Evolutionary conservation across 64 coral and sea anemone species (phyloP).

Genomic region (Stichodactyla helianthus): DNA sequence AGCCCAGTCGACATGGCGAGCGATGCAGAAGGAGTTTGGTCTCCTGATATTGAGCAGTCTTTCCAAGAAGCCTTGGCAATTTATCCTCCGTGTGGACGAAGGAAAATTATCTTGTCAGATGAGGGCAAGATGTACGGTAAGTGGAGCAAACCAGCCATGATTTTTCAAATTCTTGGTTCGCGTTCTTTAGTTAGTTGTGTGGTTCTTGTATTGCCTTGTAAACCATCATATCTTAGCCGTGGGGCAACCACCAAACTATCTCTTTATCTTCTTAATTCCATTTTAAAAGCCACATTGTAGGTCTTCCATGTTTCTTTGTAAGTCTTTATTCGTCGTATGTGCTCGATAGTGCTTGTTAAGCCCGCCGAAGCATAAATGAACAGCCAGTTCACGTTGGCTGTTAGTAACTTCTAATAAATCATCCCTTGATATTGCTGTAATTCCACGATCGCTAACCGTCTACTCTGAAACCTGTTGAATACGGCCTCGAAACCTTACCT

Average conservation of each 20-base stretch:
- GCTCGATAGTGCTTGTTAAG: background rate
- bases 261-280: background rate
- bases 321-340: background rate
- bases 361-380: background rate
- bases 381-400: constrained; percentile 5
- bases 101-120: constrained; percentile 99
- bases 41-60: constrained; percentile 96
- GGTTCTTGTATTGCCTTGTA: constrained; percentile 9
- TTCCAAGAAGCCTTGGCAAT: constrained; percentile 98
- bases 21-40: constrained; percentile 99
- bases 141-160: background rate
- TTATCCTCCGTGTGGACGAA: constrained; percentile 95
- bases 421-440: background rate
- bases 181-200: constrained; percentile 17
- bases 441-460: background rate
- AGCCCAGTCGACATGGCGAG: constrained; percentile 96
- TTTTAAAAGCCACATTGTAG: background rate
- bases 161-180: constrained; percentile 21
- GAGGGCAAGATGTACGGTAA: constrained; percentile 99
- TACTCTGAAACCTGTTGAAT: constrained; percentile 3
- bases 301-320: background rate
- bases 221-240: constrained; percentile 10
- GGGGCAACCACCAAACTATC: background rate
- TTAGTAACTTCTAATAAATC: constrained; percentile 1
- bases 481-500: background rate